Percentiles rank a stretch among this genome's conserved stretches.
These are phyloP conservation scores for Cephus pulcher DNA, from an alignment of 2,888 invertebrate species.

Conservation along the genomic window DNA sequence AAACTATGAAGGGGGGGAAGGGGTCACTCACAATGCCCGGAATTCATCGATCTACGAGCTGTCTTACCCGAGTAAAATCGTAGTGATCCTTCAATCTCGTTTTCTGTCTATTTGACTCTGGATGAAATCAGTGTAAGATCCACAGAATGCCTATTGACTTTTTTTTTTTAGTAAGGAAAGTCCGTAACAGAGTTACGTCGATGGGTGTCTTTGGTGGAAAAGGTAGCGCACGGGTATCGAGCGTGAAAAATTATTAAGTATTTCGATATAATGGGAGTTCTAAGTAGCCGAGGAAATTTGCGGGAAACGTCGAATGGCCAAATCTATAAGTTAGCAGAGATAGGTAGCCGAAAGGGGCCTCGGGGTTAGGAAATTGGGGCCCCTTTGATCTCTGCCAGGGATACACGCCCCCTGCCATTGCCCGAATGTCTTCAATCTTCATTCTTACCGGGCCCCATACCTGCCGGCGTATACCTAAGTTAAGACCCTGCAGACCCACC, in stretches of 20 bases:
- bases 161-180: background rate
- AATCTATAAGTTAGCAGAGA: constrained; percentile 9
- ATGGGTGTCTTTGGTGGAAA: no score
- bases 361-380: constrained; percentile 24
- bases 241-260: background rate
- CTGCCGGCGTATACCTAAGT: constrained; percentile 18
- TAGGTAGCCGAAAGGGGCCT: constrained; percentile 22
- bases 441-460: constrained; percentile 6
- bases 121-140: background rate
- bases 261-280: background rate
- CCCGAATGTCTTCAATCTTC: constrained; percentile 30
- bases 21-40: constrained; percentile 3
- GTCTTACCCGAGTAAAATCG: background rate
- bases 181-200: background rate
- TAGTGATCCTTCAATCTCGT: background rate
- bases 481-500: background rate
- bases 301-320: background rate
- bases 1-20: background rate
- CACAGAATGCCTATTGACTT: background rate
- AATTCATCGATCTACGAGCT: constrained; percentile 20
- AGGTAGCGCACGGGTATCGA: background rate
- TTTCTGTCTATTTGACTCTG: background rate
- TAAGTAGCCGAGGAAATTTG: background rate
- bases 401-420: constrained; percentile 37
- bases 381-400: constrained; percentile 42